These are phyloP conservation scores for Merops nubicus DNA, from an alignment of 2,113 vertebrate genomes.

Conservation along the genomic window DNA sequence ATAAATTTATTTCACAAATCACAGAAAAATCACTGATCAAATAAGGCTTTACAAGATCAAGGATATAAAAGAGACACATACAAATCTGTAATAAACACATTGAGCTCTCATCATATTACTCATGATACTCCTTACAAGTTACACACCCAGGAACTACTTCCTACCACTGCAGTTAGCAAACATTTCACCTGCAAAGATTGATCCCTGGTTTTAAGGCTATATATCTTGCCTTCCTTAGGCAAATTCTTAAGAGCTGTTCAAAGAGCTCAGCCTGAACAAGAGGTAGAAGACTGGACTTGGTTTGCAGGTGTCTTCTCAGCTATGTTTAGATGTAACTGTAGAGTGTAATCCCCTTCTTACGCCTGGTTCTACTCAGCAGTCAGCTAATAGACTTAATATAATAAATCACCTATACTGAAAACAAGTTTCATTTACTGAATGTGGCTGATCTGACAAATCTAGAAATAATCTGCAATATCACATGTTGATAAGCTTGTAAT, in stretches of 20 bases:
- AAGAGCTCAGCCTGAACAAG: background rate
- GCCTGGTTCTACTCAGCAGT: background rate
- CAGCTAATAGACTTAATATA: background rate
- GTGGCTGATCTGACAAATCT: background rate
- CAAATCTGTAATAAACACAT: background rate
- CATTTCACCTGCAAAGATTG: background rate
- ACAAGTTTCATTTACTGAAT: background rate
- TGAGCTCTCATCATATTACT: background rate
- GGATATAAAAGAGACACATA: background rate
- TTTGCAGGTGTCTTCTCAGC: background rate
- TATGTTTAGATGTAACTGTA: background rate
- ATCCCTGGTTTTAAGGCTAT: background rate
- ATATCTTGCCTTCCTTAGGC: background rate
- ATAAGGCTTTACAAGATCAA: background rate
- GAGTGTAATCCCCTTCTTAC: background rate
- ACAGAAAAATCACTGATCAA: background rate
- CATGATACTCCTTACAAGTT: background rate
- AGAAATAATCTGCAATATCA: background rate
- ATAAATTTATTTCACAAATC: slow-evolving; percentile 13
- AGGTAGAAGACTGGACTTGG: background rate
- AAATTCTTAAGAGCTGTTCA: background rate
- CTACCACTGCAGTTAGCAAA: background rate
- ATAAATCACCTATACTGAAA: background rate
- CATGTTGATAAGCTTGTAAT: background rate
- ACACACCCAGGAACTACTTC: background rate